Percentiles rank a stretch among this genome's conserved stretches.
Conservation (phyloP, 2,797 vertebrate genomes). For the Jordanella pulchra region DNA sequence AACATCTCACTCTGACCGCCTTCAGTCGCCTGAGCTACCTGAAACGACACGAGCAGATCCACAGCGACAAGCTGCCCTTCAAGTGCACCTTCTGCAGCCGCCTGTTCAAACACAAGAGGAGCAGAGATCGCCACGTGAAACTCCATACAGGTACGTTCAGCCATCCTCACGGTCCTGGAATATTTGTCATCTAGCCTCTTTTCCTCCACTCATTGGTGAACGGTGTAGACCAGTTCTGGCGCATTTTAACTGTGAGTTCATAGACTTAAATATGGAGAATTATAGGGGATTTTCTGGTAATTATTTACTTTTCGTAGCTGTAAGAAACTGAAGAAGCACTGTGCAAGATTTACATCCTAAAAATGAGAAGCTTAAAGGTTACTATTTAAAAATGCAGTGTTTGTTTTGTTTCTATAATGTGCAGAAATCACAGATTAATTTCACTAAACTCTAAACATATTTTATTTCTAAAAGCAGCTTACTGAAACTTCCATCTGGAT, state of each 20-base stretch:
- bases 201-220: background rate
- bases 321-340: too few relatives aligned
- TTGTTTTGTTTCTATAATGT: too few relatives aligned
- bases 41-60: constrained; percentile 98
- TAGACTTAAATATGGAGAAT: background rate
- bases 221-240: too few relatives aligned
- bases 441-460: too few relatives aligned
- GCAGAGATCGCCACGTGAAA: constrained; percentile 97
- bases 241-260: too few relatives aligned
- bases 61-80: constrained; percentile 99
- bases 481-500: too few relatives aligned
- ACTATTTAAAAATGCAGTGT: background rate
- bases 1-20: background rate
- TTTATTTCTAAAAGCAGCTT: too few relatives aligned
- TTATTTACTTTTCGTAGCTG: background rate
- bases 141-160: constrained; percentile 88
- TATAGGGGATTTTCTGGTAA: background rate
- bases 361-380: background rate
- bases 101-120: constrained; percentile 98
- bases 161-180: background rate
- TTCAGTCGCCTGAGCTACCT: constrained; percentile 94
- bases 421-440: too few relatives aligned
- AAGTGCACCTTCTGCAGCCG: constrained; percentile 99
- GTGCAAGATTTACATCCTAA: too few relatives aligned
- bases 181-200: background rate